phyloP scores from a whole-genome alignment of 2,797 vertebrate genomes.

The Crypturellus tataupa region DNA sequence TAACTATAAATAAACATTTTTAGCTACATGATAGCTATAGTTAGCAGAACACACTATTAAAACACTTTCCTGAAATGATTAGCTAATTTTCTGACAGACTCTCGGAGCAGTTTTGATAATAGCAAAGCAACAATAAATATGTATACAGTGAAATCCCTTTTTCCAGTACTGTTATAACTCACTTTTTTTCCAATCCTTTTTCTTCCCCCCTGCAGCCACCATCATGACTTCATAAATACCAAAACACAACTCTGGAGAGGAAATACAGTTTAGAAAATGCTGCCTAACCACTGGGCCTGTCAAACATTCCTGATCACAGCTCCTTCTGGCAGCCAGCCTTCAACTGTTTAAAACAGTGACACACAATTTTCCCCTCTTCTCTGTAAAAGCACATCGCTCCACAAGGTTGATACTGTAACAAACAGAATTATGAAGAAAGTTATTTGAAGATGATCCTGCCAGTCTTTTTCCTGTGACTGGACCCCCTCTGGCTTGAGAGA shows the following conservation, averaged over 20 bases:
- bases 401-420: conserved; percentile 11
- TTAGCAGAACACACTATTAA: neutral
- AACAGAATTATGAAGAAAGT: conserved; percentile 1
- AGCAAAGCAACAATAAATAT: neutral
- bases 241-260: neutral
- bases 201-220: neutral
- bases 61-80: neutral
- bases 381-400: neutral
- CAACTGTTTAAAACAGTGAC: conserved; percentile 13
- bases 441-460: neutral
- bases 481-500: neutral
- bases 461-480: neutral
- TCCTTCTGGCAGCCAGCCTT: conserved; percentile 13
- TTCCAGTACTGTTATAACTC: neutral
- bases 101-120: neutral
- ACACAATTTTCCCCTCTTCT: neutral
- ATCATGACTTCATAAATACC: neutral
- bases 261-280: conserved; percentile 4
- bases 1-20: neutral
- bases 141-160: neutral
- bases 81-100: neutral
- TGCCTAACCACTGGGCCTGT: neutral
- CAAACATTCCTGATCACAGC: conserved; percentile 25
- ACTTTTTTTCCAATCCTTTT: neutral
- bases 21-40: neutral